Evolutionary conservation across 2,888 invertebrate species (phyloP), one percentile per base, ranked within the genome.

Genomic region (Rhorus exstirpatorius): DNA sequence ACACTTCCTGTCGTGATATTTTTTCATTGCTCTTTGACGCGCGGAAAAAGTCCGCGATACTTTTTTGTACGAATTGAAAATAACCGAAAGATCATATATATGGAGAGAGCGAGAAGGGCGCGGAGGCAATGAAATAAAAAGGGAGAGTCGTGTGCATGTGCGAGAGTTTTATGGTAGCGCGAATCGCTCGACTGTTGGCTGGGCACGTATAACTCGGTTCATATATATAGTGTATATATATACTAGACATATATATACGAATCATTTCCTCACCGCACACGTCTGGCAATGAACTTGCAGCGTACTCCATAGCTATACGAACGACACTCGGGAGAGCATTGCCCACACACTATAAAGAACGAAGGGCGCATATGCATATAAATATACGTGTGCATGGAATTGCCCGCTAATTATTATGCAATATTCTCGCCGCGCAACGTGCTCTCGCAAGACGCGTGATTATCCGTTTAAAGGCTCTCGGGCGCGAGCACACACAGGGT

Each of bases 261-360:
- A 74, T 35, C 41, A 74, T 89, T 88, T 89, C 87, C 84, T 84
- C 83, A 86, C 85, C 86, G 67, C 74, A 68, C 67, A 76, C 76
- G 71, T 63, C 83, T 83, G 89, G 88, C 90, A 90, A 90, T 90
- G 90, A 90, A 90, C 90, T 90, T 90, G 90, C 87, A 79, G 83
- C 84, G 68, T 67, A 24, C 44, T 79, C 67, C 44, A 46, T 21
- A 68, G 53, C 17, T 53, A 17, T 51, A 60, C 24, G n/a, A 49
- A 35, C 31, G 41, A 65, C 58, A 65, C 58, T 44, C 72, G n/a
- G 35, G 41, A 51, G 74, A 74, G 38, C 41, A 76, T 79, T 76
- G 61, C 60, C 51, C 44, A 35, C 21, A 41, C 35, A 21, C 68
- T 58, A 61, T 53, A 26, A 26, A 60, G 3, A 44, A 41, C 26